Conservation (phyloP, 2,113 vertebrate species). For the Pollachius pollachius region DNA sequence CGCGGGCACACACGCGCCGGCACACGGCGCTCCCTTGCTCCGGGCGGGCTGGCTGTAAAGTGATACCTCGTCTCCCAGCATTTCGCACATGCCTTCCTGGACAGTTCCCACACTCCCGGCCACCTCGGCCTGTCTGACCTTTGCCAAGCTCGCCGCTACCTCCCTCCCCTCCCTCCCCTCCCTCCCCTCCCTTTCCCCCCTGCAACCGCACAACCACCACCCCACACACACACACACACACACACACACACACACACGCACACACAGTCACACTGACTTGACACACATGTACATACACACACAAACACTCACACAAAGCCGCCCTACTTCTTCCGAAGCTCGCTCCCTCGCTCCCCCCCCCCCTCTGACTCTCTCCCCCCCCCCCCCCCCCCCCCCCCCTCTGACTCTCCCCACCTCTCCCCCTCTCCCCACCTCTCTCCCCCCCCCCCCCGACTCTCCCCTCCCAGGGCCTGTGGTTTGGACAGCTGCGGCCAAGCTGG, state of each 20-base stretch:
- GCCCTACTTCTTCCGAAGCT: slow-evolving; percentile 35
- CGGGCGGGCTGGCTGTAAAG: slow-evolving; percentile 75
- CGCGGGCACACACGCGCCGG: too few relatives aligned
- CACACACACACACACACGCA: too few relatives aligned
- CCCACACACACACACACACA: too few relatives aligned
- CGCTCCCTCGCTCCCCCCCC: slow-evolving; percentile 36
- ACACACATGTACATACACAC: too few relatives aligned
- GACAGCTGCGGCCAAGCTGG: slow-evolving; percentile 85
- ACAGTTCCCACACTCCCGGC: slow-evolving; percentile 79
- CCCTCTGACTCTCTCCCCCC: too few relatives aligned
- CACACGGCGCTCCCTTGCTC: slow-evolving; percentile 48
- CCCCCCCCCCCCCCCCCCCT: slow-evolving; percentile 29
- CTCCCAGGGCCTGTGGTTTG: slow-evolving; percentile 78
- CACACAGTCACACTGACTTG: background rate
- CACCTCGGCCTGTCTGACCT: slow-evolving; percentile 78
- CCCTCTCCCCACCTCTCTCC: slow-evolving; percentile 41
- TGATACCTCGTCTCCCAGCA: slow-evolving; percentile 72
- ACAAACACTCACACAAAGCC: background rate
- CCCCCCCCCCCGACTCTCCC: slow-evolving; percentile 46
- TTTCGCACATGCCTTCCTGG: slow-evolving; percentile 78
- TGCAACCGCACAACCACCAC: too few relatives aligned
- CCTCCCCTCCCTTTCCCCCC: slow-evolving; percentile 37
- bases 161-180: slow-evolving; percentile 57
- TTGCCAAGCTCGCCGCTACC: slow-evolving; percentile 71
- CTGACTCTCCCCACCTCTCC: slow-evolving; percentile 17